Evolutionary conservation across 2,797 vertebrate genomes (phyloP).

Genomic region (Setipinna tenuifilis): DNA sequence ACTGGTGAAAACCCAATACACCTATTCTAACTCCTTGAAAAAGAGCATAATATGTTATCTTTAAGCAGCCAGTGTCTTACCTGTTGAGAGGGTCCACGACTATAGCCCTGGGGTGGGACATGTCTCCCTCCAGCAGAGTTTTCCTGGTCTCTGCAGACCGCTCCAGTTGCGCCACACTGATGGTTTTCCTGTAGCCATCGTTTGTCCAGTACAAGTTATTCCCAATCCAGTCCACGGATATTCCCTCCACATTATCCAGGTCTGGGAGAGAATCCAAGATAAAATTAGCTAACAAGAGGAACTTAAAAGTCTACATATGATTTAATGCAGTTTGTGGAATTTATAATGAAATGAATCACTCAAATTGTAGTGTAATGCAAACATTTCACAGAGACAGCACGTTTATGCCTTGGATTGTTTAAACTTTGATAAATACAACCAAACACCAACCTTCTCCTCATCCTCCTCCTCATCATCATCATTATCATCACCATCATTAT

Average conservation of each 20-base stretch:
- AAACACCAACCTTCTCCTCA: neutral
- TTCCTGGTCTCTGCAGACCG: conserved; percentile 90
- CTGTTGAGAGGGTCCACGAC: conserved; percentile 95
- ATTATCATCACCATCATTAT: neutral
- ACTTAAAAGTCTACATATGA: neutral
- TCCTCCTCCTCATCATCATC: neutral
- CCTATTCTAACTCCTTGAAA: too few relatives aligned
- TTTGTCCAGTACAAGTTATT: conserved; percentile 99
- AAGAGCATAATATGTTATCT: too few relatives aligned
- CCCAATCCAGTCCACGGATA: conserved; percentile 98
- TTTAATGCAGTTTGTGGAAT: neutral
- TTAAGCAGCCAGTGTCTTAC: conserved; percentile 66
- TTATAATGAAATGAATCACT: neutral
- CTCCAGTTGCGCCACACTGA: conserved; percentile 91
- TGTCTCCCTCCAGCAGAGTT: conserved; percentile 92
- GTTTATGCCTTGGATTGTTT: neutral
- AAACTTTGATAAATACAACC: neutral
- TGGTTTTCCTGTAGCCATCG: conserved; percentile 94
- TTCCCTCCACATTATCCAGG: conserved; percentile 97
- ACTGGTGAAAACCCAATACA: too few relatives aligned
- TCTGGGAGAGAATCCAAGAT: conserved; percentile 71
- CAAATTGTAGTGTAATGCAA: neutral
- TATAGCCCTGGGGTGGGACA: conserved; percentile 98
- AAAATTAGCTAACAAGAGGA: neutral
- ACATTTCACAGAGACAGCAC: neutral